Percentiles rank a stretch among this genome's conserved stretches.
Conservation (phyloP, 2,888 invertebrate species). For the Euphydryas editha region DNA sequence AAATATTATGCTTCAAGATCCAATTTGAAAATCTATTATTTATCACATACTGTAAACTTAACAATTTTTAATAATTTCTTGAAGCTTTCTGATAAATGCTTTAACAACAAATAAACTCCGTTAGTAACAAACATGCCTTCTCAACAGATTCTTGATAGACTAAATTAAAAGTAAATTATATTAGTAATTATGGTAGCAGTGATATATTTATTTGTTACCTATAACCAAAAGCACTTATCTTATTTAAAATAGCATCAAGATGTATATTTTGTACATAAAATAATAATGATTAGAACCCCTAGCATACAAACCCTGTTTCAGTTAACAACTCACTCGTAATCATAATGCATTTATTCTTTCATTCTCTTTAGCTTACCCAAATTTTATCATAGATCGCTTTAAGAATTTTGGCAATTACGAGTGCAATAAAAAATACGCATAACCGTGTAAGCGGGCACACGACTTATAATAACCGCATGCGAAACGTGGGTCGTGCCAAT, state of each 20-base stretch:
- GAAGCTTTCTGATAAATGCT: constrained; percentile 37
- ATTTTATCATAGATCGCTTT: neutral
- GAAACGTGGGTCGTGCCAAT: neutral
- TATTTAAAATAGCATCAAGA: neutral
- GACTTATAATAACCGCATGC: neutral
- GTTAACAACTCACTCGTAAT: constrained; percentile 15
- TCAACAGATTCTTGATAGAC: neutral
- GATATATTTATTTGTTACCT: constrained; percentile 1
- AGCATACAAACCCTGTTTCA: constrained; percentile 24
- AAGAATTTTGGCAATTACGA: constrained; percentile 7
- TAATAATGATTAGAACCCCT: constrained; percentile 2
- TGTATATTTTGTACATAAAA: constrained; percentile 22
- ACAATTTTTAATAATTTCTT: constrained; percentile 21
- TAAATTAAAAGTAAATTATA: neutral
- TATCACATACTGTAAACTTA: constrained; percentile 21
- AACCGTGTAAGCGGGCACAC: neutral
- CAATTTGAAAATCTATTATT: constrained; percentile 2
- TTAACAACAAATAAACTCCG: constrained; percentile 42
- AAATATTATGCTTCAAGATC: neutral
- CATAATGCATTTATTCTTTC: neutral
- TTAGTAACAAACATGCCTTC: constrained; percentile 25
- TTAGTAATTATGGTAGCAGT: neutral
- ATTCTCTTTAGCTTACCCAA: neutral
- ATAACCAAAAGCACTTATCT: constrained; percentile 1
- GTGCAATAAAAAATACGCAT: neutral